A percentile compares a stretch with the other conserved stretches of the same genome.
phyloP scores from a whole-genome alignment of 2,888 invertebrate species.

The Amphipyra tragopoginis region DNA sequence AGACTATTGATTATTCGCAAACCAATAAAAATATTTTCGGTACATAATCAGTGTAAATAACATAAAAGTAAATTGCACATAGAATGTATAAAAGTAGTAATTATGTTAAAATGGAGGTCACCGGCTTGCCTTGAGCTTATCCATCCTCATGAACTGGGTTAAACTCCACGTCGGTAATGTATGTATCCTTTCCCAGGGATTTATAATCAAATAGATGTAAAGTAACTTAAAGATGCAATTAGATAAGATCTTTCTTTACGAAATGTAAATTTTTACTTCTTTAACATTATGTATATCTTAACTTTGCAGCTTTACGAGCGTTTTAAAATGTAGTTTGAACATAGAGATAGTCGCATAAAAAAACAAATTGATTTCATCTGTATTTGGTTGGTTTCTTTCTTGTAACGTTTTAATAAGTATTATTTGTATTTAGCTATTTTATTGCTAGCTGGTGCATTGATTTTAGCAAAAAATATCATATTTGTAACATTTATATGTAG shows the following conservation, averaged over 20 bases:
- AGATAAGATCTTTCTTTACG: slow-evolving; percentile 17
- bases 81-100: neutral
- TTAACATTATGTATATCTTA: neutral
- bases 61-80: neutral
- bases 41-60: too few species aligned
- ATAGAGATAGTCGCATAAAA: too few species aligned
- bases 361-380: too few species aligned
- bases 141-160: slow-evolving; percentile 11
- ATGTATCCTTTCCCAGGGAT: slow-evolving; percentile 18
- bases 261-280: slow-evolving; percentile 8
- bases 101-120: neutral
- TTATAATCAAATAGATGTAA: slow-evolving; percentile 25
- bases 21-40: too few species aligned
- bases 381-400: too few species aligned
- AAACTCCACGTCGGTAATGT: slow-evolving; percentile 17
- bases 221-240: slow-evolving; percentile 6
- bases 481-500: too few species aligned
- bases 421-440: too few species aligned
- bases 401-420: too few species aligned
- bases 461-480: too few species aligned
- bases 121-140: slow-evolving; percentile 14
- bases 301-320: neutral
- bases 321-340: neutral
- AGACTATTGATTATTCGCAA: too few species aligned
- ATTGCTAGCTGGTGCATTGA: too few species aligned